Conservation (phyloP, 2,888 invertebrate species). For the Amiota mariae region DNA sequence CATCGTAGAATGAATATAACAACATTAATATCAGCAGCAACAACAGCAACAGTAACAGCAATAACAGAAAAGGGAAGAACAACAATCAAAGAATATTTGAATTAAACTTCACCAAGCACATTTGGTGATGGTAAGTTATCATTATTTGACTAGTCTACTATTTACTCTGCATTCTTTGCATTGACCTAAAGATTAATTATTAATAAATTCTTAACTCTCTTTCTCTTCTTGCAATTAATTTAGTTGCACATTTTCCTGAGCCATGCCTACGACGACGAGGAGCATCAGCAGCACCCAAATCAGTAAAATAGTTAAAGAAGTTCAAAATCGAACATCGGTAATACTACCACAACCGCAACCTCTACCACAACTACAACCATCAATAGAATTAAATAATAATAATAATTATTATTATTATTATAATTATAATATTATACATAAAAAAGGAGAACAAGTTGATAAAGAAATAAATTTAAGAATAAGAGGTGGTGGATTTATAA, state of each 20-base stretch:
- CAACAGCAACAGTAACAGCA: too few species aligned
- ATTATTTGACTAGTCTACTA: neutral
- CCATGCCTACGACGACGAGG: conserved; percentile 22
- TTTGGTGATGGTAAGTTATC: conserved; percentile 26
- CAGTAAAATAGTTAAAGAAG: neutral
- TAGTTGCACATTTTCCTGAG: conserved; percentile 22
- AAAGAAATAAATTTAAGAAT: too few species aligned
- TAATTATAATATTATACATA: neutral
- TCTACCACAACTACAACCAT: too few species aligned
- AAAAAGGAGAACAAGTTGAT: neutral
- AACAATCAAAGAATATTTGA: neutral
- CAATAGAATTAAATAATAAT: too few species aligned
- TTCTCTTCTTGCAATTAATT: neutral
- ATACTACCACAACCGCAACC: neutral
- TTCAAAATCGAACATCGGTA: neutral
- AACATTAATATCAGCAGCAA: neutral
- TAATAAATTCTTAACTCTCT: neutral
- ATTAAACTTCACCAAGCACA: conserved; percentile 8
- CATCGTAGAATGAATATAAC: too few species aligned
- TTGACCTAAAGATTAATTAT: neutral
- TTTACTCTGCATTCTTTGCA: neutral
- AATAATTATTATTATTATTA: too few species aligned
- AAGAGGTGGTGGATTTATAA: too few species aligned
- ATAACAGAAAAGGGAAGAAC: neutral
- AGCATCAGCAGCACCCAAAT: neutral